Percentiles rank a stretch among this genome's conserved stretches.
These are phyloP conservation scores for Lepus townsendii DNA, from an alignment of 2,797 vertebrate genomes.

Conservation along the genomic window DNA sequence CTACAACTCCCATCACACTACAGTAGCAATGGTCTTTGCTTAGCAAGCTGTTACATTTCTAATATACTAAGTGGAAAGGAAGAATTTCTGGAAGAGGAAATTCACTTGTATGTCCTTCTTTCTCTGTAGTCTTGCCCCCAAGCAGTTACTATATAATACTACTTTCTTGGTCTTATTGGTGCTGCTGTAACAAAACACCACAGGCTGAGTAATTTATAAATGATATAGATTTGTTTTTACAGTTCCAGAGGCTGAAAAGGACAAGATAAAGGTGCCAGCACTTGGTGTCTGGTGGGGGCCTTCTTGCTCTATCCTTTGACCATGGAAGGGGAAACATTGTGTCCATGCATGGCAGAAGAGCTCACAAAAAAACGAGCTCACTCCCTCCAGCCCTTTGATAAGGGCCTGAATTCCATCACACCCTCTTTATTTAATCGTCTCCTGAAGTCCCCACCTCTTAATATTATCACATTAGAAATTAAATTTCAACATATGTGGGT, in stretches of 20 bases:
- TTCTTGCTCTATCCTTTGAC: neutral
- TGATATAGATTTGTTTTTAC: neutral
- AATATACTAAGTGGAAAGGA: neutral
- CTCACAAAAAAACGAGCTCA: neutral
- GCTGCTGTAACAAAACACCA: neutral
- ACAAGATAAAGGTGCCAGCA: neutral
- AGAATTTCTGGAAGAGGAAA: neutral
- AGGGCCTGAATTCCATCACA: no score
- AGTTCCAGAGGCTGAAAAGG: neutral
- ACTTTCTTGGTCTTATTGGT: neutral
- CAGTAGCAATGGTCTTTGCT: neutral
- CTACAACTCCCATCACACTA: neutral
- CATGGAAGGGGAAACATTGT: no score
- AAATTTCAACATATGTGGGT: neutral
- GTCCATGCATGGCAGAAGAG: no score
- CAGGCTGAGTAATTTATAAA: fast-evolving
- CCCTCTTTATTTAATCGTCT: neutral
- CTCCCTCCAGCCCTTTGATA: neutral
- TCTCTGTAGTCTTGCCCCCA: neutral
- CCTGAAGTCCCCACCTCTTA: neutral
- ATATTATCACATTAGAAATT: neutral
- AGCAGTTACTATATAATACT: neutral
- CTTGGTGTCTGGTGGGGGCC: neutral
- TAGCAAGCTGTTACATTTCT: neutral
- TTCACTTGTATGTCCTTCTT: neutral